These are phyloP conservation scores for Dermolepida albohirtum DNA, from an alignment of 2,888 invertebrate genomes.

Conservation along the genomic window DNA sequence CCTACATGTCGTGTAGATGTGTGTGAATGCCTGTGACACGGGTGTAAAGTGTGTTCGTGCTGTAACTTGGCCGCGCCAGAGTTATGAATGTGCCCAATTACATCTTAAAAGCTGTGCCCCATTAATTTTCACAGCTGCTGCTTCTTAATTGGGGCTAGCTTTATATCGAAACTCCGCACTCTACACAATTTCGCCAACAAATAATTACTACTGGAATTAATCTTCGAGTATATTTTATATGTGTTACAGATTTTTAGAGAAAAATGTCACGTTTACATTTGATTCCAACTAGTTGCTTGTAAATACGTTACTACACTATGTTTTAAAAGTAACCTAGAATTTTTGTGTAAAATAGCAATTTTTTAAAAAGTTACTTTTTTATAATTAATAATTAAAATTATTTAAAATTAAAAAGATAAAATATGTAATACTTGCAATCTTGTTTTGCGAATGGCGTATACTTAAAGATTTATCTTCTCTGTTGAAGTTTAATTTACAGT, in stretches of 20 bases:
- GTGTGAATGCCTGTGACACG: constrained; percentile 34
- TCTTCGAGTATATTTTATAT: constrained; percentile 1
- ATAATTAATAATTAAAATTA: too few relatives aligned
- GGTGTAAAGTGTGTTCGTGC: constrained; percentile 38
- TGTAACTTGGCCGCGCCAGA: constrained; percentile 57
- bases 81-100: constrained; percentile 75
- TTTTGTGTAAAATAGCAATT: too few relatives aligned
- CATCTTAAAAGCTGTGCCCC: constrained; percentile 74
- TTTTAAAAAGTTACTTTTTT: too few relatives aligned
- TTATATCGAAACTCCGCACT: constrained; percentile 35
- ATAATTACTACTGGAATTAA: constrained; percentile 26
- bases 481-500: too few relatives aligned
- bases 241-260: neutral
- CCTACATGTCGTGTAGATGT: constrained; percentile 28
- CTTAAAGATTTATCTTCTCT: too few relatives aligned
- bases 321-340: too few relatives aligned
- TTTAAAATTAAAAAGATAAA: too few relatives aligned
- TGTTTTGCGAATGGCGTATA: too few relatives aligned
- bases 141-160: constrained; percentile 68
- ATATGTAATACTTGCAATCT: too few relatives aligned
- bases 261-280: neutral
- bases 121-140: constrained; percentile 75
- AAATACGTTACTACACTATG: too few relatives aligned
- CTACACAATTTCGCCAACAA: constrained; percentile 31
- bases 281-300: neutral